These are phyloP conservation scores for Parotocinclus haroldoi DNA, from an alignment of 2,797 vertebrate genomes.

Conservation along the genomic window DNA sequence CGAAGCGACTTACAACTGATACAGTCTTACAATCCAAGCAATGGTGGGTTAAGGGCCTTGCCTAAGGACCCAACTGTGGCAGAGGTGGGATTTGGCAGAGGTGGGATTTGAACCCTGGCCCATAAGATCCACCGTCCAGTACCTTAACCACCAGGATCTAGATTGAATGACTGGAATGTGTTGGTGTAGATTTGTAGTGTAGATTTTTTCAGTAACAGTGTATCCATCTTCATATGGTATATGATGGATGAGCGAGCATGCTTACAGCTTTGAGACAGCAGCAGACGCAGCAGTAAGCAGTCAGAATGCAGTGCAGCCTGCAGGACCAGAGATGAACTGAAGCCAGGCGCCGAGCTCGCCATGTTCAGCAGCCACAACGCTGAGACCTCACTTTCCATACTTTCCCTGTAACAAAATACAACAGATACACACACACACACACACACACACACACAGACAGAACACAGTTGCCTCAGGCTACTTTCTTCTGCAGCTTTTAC, in stretches of 20 bases:
- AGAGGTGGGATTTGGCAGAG: too few relatives aligned
- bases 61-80: too few relatives aligned
- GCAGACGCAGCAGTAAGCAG: conserved; percentile 81
- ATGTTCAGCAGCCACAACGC: conserved; percentile 82
- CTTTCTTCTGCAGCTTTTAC: conserved; percentile 9
- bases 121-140: too few relatives aligned
- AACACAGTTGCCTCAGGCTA: conserved; percentile 15
- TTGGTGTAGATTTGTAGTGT: too few relatives aligned
- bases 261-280: conserved; percentile 86
- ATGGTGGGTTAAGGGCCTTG: too few relatives aligned
- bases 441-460: neutral
- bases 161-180: too few relatives aligned
- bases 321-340: conserved; percentile 83
- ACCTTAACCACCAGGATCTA: too few relatives aligned
- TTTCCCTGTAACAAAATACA: conserved; percentile 71
- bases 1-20: too few relatives aligned
- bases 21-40: too few relatives aligned
- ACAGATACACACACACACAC: neutral
- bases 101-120: too few relatives aligned
- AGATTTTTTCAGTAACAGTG: too few relatives aligned
- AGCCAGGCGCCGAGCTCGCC: conserved; percentile 83
- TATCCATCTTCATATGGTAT: too few relatives aligned
- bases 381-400: conserved; percentile 70
- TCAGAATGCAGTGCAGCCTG: conserved; percentile 77
- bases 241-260: conserved; percentile 38